A percentile compares a stretch with the other conserved stretches of the same genome.
phyloP scores from a whole-genome alignment of 2,113 vertebrate species.

The Hyaena hyaena region DNA sequence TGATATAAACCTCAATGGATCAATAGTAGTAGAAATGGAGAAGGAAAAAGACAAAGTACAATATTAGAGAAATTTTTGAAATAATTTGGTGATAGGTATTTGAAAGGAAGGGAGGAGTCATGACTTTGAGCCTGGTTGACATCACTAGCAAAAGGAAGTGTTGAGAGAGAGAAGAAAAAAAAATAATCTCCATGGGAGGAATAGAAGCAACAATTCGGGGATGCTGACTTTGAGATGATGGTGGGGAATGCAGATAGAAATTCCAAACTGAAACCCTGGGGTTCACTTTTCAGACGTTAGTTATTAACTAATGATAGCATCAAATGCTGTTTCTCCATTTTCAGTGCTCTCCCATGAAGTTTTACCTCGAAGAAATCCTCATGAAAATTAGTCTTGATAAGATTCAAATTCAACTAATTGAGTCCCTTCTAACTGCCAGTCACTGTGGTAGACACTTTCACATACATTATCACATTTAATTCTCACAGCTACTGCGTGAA shows the following conservation, averaged over 20 bases:
- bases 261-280: neutral
- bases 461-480: constrained; percentile 81
- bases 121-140: neutral
- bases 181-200: neutral
- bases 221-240: neutral
- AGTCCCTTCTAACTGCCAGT: constrained; percentile 77
- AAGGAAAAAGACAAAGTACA: neutral
- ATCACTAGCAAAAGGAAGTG: neutral
- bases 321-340: neutral
- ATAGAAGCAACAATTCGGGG: neutral
- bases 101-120: neutral
- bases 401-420: constrained; percentile 77
- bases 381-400: constrained; percentile 75
- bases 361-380: constrained; percentile 61
- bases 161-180: neutral
- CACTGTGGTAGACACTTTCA: constrained; percentile 70
- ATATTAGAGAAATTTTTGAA: neutral
- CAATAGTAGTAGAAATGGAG: neutral
- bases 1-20: neutral
- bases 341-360: constrained; percentile 44
- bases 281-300: neutral
- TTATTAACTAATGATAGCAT: neutral
- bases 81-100: neutral
- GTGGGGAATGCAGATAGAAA: neutral
- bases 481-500: constrained; percentile 71